phyloP scores from a whole-genome alignment of 2,888 invertebrate species.

The Drosophila buzzatii region DNA sequence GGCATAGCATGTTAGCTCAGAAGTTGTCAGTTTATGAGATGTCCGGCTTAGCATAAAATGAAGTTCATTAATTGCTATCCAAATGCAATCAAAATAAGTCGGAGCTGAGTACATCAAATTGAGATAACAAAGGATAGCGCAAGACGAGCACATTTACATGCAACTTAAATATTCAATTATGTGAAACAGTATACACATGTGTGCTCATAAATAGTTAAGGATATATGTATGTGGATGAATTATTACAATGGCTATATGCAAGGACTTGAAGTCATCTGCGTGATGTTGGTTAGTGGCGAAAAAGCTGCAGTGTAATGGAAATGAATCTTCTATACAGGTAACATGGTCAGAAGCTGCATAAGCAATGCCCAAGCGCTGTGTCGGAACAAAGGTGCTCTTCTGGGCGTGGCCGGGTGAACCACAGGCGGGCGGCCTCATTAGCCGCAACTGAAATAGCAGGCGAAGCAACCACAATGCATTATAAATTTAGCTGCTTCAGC shows the following conservation, averaged over 20 bases:
- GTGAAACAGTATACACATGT: conserved; percentile 17
- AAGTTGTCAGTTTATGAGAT: conserved; percentile 26
- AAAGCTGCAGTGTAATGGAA: conserved; percentile 69
- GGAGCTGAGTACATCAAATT: conserved; percentile 24
- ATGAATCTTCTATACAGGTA: conserved; percentile 48
- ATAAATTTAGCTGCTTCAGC: conserved; percentile 70
- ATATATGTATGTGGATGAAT: conserved; percentile 54
- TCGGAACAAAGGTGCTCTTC: conserved; percentile 33
- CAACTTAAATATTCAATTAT: conserved; percentile 77
- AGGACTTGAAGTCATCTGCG: conserved; percentile 25
- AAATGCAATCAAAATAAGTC: conserved; percentile 28
- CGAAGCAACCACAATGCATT: conserved; percentile 64
- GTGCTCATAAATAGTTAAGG: conserved; percentile 64
- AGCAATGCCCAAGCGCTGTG: conserved; percentile 40
- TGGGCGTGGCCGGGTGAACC: conserved; percentile 30
- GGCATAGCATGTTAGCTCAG: conserved; percentile 7
- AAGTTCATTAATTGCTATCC: conserved; percentile 50
- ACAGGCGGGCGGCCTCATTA: conserved; percentile 60
- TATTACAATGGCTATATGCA: conserved; percentile 55
- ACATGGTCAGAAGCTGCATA: conserved; percentile 35
- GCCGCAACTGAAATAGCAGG: conserved; percentile 55
- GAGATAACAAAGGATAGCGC: conserved; percentile 24
- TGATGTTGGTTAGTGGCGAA: conserved; percentile 28
- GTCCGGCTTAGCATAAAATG: conserved; percentile 14
- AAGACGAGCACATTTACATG: conserved; percentile 26